Evolutionary conservation across 2,797 vertebrate species (phyloP).

Genomic region (Sebastolobus alascanus): DNA sequence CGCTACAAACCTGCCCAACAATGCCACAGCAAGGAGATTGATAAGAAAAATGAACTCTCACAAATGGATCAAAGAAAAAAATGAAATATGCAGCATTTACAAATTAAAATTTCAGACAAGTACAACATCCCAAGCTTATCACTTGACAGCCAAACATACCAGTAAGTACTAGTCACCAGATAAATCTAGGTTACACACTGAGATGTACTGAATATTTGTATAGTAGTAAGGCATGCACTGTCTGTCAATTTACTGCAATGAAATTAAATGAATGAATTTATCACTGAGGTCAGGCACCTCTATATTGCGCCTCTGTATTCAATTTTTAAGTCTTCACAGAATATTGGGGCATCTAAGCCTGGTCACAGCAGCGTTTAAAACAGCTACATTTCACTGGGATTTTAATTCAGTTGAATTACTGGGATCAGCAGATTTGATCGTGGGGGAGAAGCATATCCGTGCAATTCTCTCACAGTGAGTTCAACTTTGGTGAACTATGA

Average conservation of each 20-base stretch:
- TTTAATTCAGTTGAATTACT: background rate
- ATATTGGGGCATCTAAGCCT: background rate
- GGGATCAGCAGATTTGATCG: background rate
- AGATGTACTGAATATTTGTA: too few relatives aligned
- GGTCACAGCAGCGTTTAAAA: background rate
- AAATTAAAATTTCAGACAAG: slow-evolving; percentile 15
- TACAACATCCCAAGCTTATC: background rate
- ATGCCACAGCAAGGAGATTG: background rate
- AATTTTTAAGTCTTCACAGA: background rate
- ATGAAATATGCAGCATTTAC: background rate
- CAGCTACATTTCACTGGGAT: background rate
- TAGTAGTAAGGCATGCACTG: background rate
- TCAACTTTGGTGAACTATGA: background rate
- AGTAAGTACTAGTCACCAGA: background rate
- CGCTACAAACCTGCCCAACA: background rate
- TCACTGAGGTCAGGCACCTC: background rate
- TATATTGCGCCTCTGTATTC: background rate
- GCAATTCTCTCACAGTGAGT: background rate
- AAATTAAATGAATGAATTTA: background rate
- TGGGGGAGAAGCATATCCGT: background rate
- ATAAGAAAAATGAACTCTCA: background rate
- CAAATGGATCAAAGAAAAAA: background rate
- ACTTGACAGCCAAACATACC: background rate
- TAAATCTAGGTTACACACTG: background rate
- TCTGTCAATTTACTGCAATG: background rate